A percentile compares a stretch with the other conserved stretches of the same genome.
These are phyloP conservation scores for Lepidurus packardi DNA, from an alignment of 1,140 invertebrate genomes.

Conservation along the genomic window DNA sequence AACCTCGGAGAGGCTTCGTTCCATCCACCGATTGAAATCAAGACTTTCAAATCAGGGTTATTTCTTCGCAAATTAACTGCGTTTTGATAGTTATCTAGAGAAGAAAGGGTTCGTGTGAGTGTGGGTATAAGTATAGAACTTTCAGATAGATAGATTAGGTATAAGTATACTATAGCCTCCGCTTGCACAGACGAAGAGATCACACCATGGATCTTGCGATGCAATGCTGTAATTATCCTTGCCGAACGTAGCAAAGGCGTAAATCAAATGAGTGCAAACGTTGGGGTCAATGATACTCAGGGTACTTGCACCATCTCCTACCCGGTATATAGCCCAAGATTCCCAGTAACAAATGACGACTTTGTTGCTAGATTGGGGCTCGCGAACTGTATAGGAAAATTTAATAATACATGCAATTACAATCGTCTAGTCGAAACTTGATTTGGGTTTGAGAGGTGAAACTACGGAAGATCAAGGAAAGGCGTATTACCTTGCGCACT, in stretches of 20 bases:
- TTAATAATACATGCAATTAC: too few species aligned
- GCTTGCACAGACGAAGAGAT: slow-evolving; percentile 42
- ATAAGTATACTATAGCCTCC: slow-evolving; percentile 25
- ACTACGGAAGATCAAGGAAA: not conserved
- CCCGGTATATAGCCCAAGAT: slow-evolving; percentile 68
- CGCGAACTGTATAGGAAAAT: not conserved
- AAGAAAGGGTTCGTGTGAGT: slow-evolving; percentile 42
- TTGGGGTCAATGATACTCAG: slow-evolving; percentile 66
- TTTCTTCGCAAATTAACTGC: slow-evolving; percentile 52
- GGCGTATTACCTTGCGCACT: not conserved
- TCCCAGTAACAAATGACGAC: slow-evolving; percentile 76
- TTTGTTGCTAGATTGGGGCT: slow-evolving; percentile 45
- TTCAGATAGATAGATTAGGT: slow-evolving; percentile 45
- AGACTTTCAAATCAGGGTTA: slow-evolving; percentile 68
- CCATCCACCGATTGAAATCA: slow-evolving; percentile 79
- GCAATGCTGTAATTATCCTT: slow-evolving; percentile 56
- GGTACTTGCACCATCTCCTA: slow-evolving; percentile 55
- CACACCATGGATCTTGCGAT: slow-evolving; percentile 63
- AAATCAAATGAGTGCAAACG: slow-evolving; percentile 80
- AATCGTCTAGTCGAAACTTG: not conserved
- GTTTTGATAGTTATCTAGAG: slow-evolving; percentile 46
- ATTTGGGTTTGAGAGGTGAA: not conserved
- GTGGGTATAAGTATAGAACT: not conserved
- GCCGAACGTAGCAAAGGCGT: slow-evolving; percentile 76
- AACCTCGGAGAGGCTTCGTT: slow-evolving; percentile 76